Base-by-base conservation (phyloP, 35 echinoderm and acorn worm genomes). In the Diadema setosum region DNA sequence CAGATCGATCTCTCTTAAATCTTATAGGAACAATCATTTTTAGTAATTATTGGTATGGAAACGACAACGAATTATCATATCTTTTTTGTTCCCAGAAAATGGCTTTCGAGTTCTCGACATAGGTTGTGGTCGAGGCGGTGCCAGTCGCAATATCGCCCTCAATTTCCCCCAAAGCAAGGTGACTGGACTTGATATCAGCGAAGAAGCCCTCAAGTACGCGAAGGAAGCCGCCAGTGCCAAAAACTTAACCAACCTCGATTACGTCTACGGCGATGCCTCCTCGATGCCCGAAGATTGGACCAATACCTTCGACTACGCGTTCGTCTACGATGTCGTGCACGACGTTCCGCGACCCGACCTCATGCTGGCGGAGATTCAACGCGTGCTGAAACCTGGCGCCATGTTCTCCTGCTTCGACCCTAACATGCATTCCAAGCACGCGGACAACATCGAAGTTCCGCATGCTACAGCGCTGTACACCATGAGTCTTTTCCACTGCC, bases 231-330 rank as follows among this genome's bases (percentile, higher is more conserved):
- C 81, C 15, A 46, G 12, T 5, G 27, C 1, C 43, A 67, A 31
- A 32, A 56, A 59, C 43, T 81, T 93, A 30, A 74, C 36, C 39
- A 93, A 93, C 65, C 46, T 87, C 17, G 64, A 88, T 20, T 93
- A 83, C 36, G 23, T 73, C 2, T 41, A 20, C 33, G 11, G 14
- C 37, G 86, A 93, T 70, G 80, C 82, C 7, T 20, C 80, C 1
- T 49, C 34, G 17, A 6, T 93, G 31, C 78, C 91, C 9, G 42
- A 44, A 4, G 91, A 88, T 4, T 93, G 91, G 91, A 42, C 86
- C 11, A 44, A 20, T 16, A 89, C 60, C 37, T 93, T 93, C 57
- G 75, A 93, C 49, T 89, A 73, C 29, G 76, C 73, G 17, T 84
- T 89, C 58, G 55, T 85, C 31, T 31, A 42, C 35, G 61, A 89